Percentiles rank a stretch among this genome's conserved stretches.
Conservation (phyloP, 2,113 vertebrate genomes). For the Patagioenas fasciata region DNA sequence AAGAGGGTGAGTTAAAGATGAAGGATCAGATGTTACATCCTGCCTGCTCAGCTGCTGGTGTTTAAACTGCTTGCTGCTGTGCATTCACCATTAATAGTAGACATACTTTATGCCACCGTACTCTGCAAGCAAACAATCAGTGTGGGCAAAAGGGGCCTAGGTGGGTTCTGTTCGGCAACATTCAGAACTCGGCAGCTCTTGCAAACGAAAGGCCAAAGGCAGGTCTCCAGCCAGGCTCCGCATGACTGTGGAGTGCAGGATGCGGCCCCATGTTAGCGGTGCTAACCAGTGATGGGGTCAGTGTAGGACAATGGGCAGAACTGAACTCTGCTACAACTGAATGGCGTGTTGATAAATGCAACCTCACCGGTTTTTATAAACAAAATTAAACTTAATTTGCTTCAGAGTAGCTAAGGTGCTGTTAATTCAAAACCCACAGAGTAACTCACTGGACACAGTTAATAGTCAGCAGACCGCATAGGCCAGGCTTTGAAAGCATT, state of each 20-base stretch:
- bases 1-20: background rate
- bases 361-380: constrained; percentile 67
- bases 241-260: background rate
- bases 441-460: constrained; percentile 84
- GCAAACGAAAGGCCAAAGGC: background rate
- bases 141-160: background rate
- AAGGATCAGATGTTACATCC: background rate
- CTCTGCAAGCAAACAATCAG: background rate
- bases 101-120: background rate
- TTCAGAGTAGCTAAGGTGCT: constrained; percentile 67
- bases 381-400: constrained; percentile 75
- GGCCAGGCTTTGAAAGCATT: constrained; percentile 85
- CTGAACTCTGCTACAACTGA: constrained; percentile 45
- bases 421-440: constrained; percentile 68
- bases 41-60: background rate
- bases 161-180: background rate
- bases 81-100: background rate
- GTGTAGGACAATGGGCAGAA: constrained; percentile 43
- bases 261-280: background rate
- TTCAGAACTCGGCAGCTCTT: background rate
- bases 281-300: constrained; percentile 46
- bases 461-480: constrained; percentile 82
- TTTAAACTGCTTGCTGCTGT: background rate
- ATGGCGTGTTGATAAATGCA: constrained; percentile 67
- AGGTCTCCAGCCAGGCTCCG: background rate